phyloP scores from a whole-genome alignment of 2,113 vertebrate species.

The Nesogale talazaci region DNA sequence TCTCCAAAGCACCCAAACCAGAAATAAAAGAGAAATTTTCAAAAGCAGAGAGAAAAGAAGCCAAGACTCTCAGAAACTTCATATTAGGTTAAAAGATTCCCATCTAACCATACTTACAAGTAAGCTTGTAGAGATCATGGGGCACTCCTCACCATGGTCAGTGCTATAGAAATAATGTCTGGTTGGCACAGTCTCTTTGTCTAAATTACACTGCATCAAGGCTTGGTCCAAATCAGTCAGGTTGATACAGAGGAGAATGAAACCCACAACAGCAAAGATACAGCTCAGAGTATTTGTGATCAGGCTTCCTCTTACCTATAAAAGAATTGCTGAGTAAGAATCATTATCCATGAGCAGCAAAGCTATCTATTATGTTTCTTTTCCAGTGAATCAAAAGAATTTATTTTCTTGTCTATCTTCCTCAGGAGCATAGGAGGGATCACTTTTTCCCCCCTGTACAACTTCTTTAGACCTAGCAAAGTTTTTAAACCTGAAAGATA shows the following conservation, averaged over 20 bases:
- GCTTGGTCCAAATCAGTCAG: slow-evolving; percentile 22
- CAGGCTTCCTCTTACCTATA: slow-evolving; percentile 45
- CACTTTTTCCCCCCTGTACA: no score
- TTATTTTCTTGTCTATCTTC: not conserved
- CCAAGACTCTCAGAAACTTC: not conserved
- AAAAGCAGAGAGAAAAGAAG: not conserved
- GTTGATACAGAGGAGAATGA: slow-evolving; percentile 26
- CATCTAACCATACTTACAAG: slow-evolving; percentile 16
- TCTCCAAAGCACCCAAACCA: not conserved
- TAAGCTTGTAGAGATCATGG: fast-evolving
- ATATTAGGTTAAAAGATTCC: not conserved
- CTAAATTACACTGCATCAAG: not conserved
- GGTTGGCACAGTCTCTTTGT: fast-evolving
- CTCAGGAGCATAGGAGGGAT: not conserved
- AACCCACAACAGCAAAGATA: not conserved
- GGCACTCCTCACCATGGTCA: fast-evolving
- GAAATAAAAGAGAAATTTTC: not conserved
- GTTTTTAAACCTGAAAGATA: not conserved
- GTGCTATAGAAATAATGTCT: fast-evolving
- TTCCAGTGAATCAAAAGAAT: not conserved
- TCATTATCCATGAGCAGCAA: not conserved
- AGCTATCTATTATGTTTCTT: not conserved
- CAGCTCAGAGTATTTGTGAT: slow-evolving; percentile 1
- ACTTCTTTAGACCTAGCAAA: not conserved
- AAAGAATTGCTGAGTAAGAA: not conserved